A percentile compares a stretch with the other conserved stretches of the same genome.
Evolutionary conservation across 2,113 vertebrate genomes (phyloP).

Genomic region (Prolemur simus): DNA sequence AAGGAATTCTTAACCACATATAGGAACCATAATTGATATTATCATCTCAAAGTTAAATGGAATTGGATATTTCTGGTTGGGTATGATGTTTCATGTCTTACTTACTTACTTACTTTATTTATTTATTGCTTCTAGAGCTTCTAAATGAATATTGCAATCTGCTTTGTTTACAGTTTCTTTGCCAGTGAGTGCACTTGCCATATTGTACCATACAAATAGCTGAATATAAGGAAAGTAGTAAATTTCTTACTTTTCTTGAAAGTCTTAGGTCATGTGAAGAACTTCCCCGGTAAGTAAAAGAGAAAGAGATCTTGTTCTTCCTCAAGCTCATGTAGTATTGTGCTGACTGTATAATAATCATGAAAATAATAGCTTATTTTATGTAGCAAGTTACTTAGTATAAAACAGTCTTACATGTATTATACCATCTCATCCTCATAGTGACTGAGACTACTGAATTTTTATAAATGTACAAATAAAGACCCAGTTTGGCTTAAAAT

Average conservation of each 20-base stretch:
- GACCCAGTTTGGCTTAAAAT: background rate
- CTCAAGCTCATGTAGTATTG: background rate
- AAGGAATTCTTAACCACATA: background rate
- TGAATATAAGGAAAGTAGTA: background rate
- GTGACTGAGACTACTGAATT: background rate
- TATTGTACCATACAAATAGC: background rate
- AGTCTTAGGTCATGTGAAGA: background rate
- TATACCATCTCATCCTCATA: slow-evolving; percentile 11
- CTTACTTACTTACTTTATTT: background rate
- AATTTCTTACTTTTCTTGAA: background rate
- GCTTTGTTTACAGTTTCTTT: background rate
- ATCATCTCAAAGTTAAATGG: background rate
- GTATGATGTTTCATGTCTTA: background rate
- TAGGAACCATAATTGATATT: background rate
- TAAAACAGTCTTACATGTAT: background rate
- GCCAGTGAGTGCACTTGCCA: background rate
- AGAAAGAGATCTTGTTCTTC: background rate
- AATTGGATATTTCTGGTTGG: background rate
- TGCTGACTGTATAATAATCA: background rate
- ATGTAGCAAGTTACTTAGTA: background rate
- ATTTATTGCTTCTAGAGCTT: background rate
- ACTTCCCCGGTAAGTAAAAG: background rate
- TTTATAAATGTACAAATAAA: background rate
- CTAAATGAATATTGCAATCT: background rate
- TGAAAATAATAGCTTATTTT: background rate